Percentiles rank a stretch among this genome's conserved stretches.
Conservation (phyloP, 1,140 invertebrate genomes). For the Nephotettix cincticeps region DNA sequence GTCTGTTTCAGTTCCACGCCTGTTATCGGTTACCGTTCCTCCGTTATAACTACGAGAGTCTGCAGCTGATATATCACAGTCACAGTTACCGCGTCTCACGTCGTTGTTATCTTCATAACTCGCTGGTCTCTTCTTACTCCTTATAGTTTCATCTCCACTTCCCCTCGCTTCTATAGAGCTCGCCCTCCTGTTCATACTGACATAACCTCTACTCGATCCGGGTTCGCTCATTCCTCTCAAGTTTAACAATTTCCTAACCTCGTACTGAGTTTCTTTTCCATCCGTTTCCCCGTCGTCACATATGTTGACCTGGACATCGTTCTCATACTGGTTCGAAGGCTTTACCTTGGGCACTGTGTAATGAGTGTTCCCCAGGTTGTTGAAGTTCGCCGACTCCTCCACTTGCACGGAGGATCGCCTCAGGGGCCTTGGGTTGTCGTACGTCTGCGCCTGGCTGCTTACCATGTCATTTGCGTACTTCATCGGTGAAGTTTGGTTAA, state of each 20-base stretch:
- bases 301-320: neutral
- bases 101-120: too few relatives aligned
- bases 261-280: neutral
- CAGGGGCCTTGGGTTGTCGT: neutral
- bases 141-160: too few relatives aligned
- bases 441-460: neutral
- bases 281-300: neutral
- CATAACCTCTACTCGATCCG: too few relatives aligned
- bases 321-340: neutral
- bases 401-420: neutral
- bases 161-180: too few relatives aligned
- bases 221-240: too few relatives aligned
- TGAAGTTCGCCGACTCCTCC: neutral
- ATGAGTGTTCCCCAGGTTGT: neutral
- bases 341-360: neutral
- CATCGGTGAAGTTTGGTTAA: neutral
- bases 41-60: too few relatives aligned
- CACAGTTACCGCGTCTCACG: too few relatives aligned
- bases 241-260: neutral
- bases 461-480: neutral
- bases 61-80: too few relatives aligned
- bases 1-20: too few relatives aligned
- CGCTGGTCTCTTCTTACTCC: too few relatives aligned
- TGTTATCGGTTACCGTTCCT: too few relatives aligned
- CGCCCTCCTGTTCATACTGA: too few relatives aligned